Evolutionary conservation across 2,888 invertebrate species (phyloP).

Genomic region (Leptogaster cylindrica): DNA sequence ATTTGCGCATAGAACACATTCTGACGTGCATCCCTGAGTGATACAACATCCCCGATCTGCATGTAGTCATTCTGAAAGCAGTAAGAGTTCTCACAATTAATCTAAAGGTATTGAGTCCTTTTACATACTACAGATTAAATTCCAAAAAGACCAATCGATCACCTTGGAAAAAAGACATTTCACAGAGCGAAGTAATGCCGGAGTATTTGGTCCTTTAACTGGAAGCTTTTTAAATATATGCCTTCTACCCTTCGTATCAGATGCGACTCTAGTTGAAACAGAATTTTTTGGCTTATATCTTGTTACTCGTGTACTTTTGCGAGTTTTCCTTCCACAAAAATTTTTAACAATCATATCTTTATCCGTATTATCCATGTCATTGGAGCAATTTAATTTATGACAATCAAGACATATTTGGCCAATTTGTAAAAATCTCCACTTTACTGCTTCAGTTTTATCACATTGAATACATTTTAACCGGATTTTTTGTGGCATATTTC

Average conservation of each 20-base stretch:
- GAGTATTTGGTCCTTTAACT: slow-evolving; percentile 68
- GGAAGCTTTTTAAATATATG: slow-evolving; percentile 76
- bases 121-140: no score
- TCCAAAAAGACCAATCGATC: slow-evolving; percentile 45
- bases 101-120: no score
- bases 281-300: slow-evolving; percentile 62
- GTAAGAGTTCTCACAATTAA: neutral
- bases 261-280: slow-evolving; percentile 51
- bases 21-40: slow-evolving; percentile 77
- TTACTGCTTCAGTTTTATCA: slow-evolving; percentile 70
- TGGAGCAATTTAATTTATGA: slow-evolving; percentile 65
- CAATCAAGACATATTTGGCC: slow-evolving; percentile 82
- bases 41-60: slow-evolving; percentile 91
- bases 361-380: slow-evolving; percentile 47
- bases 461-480: slow-evolving; percentile 74
- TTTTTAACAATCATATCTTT: slow-evolving; percentile 54
- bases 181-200: slow-evolving; percentile 81
- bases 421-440: slow-evolving; percentile 78
- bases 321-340: slow-evolving; percentile 56
- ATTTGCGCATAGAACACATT: slow-evolving; percentile 89
- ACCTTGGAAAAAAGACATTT: slow-evolving; percentile 80
- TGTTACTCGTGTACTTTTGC: slow-evolving; percentile 54
- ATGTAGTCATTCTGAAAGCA: slow-evolving; percentile 72
- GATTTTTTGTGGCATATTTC: slow-evolving; percentile 51
- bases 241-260: slow-evolving; percentile 77